Evolutionary conservation across 2,888 invertebrate genomes (phyloP).

Genomic region (Ferdinandea cuprea): DNA sequence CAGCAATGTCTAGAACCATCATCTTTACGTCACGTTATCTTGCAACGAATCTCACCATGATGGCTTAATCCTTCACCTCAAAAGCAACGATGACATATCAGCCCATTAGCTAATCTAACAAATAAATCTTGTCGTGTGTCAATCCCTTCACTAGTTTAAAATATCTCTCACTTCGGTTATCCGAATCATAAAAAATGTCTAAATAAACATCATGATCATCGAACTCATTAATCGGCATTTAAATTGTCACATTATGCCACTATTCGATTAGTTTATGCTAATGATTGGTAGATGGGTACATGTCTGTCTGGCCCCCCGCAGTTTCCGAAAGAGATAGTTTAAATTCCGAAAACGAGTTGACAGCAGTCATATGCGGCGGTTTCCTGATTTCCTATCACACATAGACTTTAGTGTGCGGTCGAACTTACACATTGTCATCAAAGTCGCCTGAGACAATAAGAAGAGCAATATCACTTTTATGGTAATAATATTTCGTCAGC

Average conservation of each 20-base stretch:
- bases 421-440: constrained; percentile 6
- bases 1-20: too few species aligned
- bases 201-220: constrained; percentile 36
- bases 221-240: constrained; percentile 18
- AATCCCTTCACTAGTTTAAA: not conserved
- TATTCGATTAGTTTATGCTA: constrained; percentile 15
- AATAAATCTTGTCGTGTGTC: constrained; percentile 22
- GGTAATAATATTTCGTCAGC: too few species aligned
- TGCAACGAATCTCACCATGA: not conserved
- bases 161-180: not conserved
- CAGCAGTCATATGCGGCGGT: not conserved
- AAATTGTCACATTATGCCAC: constrained; percentile 27
- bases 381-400: constrained; percentile 28
- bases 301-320: not conserved
- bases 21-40: not conserved
- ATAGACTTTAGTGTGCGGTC: too few species aligned
- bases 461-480: not conserved
- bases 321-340: constrained; percentile 9
- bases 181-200: constrained; percentile 22
- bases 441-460: not conserved
- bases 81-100: not conserved
- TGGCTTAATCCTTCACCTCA: constrained; percentile 4
- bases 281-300: constrained; percentile 18
- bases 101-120: not conserved
- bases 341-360: constrained; percentile 11